Evolutionary conservation across 2,797 vertebrate genomes (phyloP).

Genomic region (Macrochelys suwanniensis): DNA sequence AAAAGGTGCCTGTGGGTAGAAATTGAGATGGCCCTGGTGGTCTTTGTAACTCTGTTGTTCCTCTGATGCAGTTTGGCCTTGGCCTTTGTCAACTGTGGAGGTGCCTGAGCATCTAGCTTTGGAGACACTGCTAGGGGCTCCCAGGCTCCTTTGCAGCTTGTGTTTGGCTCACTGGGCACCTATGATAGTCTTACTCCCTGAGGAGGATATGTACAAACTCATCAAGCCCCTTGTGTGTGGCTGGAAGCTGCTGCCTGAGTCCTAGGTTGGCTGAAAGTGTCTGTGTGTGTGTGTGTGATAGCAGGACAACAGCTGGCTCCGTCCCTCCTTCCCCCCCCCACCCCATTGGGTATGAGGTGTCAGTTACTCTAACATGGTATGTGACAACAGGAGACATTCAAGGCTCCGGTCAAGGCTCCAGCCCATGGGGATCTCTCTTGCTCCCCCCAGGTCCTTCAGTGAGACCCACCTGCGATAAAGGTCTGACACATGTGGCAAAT

Average conservation of each 20-base stretch:
- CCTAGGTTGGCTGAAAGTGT: neutral
- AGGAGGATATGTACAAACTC: neutral
- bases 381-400: neutral
- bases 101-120: neutral
- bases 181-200: neutral
- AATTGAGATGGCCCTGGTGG: neutral
- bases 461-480: neutral
- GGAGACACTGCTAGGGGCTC: neutral
- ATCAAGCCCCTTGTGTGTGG: neutral
- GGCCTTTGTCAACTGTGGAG: neutral
- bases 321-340: neutral
- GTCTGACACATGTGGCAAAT: no score
- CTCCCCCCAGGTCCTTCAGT: neutral
- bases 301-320: neutral
- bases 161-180: neutral
- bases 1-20: neutral
- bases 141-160: neutral
- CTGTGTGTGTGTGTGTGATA: neutral
- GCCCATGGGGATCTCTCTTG: neutral
- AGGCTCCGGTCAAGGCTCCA: neutral
- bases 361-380: fast-evolving
- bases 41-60: neutral
- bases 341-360: neutral
- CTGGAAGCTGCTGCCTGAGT: neutral
- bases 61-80: neutral